Evolutionary conservation across 37 sponge, comb jelly and placozoan species (phyloP).

Genomic region (Cladorhizidae sp.): DNA sequence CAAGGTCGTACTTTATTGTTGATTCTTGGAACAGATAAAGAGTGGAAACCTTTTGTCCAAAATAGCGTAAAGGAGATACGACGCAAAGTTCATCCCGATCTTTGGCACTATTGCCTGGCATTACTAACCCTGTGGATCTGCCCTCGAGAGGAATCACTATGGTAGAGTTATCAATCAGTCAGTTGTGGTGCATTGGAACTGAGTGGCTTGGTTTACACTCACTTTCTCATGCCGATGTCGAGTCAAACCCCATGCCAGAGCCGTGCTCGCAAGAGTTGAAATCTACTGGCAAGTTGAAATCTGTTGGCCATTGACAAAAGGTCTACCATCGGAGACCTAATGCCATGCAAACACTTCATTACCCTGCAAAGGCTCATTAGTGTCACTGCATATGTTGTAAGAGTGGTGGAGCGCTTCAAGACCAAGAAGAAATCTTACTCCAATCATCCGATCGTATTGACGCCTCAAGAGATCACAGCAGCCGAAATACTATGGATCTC

Average conservation of each 20-base stretch:
- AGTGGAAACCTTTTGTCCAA: slow-evolving; percentile 54
- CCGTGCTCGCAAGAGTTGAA: slow-evolving; percentile 26
- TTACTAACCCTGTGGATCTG: slow-evolving; percentile 34
- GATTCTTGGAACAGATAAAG: slow-evolving; percentile 33
- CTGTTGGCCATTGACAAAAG: not conserved
- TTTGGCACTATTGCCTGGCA: slow-evolving; percentile 48
- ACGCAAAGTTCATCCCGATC: slow-evolving; percentile 15
- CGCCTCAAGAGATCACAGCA: slow-evolving; percentile 18
- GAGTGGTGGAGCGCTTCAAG: slow-evolving; percentile 40
- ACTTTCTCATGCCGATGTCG: slow-evolving; percentile 3
- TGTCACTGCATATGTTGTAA: slow-evolving; percentile 52
- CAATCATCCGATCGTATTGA: slow-evolving; percentile 1
- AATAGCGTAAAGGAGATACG: slow-evolving; percentile 39
- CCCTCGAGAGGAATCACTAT: slow-evolving; percentile 34
- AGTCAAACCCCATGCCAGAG: slow-evolving; percentile 21
- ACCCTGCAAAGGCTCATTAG: slow-evolving; percentile 31
- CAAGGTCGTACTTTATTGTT: slow-evolving; percentile 50
- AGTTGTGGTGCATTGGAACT: slow-evolving; percentile 49
- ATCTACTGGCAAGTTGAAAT: not conserved
- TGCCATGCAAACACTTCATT: slow-evolving; percentile 21
- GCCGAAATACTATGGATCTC: slow-evolving; percentile 36
- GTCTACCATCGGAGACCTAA: slow-evolving; percentile 12
- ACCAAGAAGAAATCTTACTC: not conserved
- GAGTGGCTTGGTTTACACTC: slow-evolving; percentile 26
- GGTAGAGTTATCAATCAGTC: slow-evolving; percentile 36